These are phyloP conservation scores for Zophobas atratus DNA, from an alignment of 1,140 invertebrate species.

Conservation along the genomic window DNA sequence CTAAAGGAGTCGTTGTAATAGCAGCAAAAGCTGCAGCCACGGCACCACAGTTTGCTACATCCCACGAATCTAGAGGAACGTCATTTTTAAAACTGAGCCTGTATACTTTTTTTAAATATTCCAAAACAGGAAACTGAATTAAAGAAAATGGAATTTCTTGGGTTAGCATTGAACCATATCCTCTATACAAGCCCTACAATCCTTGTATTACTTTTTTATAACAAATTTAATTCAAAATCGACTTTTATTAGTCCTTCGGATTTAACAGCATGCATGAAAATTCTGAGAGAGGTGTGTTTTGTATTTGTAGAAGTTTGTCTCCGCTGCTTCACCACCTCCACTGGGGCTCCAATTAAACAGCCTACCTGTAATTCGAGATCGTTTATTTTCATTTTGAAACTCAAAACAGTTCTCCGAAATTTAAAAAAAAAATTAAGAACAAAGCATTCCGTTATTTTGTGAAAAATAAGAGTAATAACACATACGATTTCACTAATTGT, in stretches of 20 bases:
- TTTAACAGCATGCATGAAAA: slow-evolving; percentile 77
- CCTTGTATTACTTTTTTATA: too few relatives aligned
- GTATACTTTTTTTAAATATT: slow-evolving; percentile 82
- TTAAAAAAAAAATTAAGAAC: too few relatives aligned
- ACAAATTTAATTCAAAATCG: neutral
- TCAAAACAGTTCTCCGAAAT: neutral
- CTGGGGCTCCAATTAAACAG: slow-evolving; percentile 92
- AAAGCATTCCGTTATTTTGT: neutral
- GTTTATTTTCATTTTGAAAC: too few relatives aligned
- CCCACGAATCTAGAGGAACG: slow-evolving; percentile 69
- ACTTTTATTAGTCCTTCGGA: slow-evolving; percentile 72
- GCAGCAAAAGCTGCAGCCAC: slow-evolving; percentile 87
- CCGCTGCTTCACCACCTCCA: slow-evolving; percentile 96
- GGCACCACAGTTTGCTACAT: slow-evolving; percentile 89
- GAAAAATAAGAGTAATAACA: slow-evolving; percentile 45
- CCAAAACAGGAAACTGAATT: slow-evolving; percentile 97
- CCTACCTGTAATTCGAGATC: slow-evolving; percentile 74
- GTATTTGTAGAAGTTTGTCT: slow-evolving; percentile 81
- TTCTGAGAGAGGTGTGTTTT: slow-evolving; percentile 69
- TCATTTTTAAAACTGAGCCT: slow-evolving; percentile 63
- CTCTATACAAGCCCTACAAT: slow-evolving; percentile 85
- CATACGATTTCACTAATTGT: slow-evolving; percentile 88
- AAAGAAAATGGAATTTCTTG: slow-evolving; percentile 97
- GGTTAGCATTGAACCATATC: slow-evolving; percentile 90
- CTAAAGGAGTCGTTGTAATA: slow-evolving; percentile 92